phyloP scores from a whole-genome alignment of 2,113 vertebrate genomes.

The Xenopus borealis region DNA sequence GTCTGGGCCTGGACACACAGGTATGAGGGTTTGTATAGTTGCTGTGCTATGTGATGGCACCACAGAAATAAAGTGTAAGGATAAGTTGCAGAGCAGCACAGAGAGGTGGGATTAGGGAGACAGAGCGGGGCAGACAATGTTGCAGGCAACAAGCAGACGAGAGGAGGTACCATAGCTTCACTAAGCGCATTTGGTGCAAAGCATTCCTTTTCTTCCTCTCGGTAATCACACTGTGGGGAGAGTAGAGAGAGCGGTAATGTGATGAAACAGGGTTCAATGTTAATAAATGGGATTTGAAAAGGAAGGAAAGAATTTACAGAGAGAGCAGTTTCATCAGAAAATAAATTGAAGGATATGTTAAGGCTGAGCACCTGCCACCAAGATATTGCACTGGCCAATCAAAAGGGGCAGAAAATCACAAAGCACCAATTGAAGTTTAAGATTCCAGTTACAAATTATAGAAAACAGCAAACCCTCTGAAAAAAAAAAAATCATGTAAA shows the following conservation, averaged over 20 bases:
- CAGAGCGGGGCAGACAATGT: constrained; percentile 48
- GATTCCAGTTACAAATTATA: too few species aligned
- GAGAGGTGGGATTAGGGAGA: constrained; percentile 47
- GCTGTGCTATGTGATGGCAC: background rate
- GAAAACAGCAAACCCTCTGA: too few species aligned
- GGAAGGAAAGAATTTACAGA: constrained; percentile 38
- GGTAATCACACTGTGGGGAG: constrained; percentile 64
- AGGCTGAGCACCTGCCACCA: too few species aligned
- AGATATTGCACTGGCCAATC: too few species aligned
- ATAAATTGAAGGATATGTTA: too few species aligned
- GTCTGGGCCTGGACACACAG: too few species aligned
- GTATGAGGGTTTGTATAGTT: constrained; percentile 23
- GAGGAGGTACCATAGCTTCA: constrained; percentile 71
- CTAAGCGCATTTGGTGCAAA: constrained; percentile 71
- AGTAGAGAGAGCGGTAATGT: constrained; percentile 55
- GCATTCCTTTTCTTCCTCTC: constrained; percentile 73
- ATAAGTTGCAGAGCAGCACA: constrained; percentile 45
- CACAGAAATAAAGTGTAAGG: too few species aligned
- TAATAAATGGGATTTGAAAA: constrained; percentile 43
- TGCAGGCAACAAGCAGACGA: constrained; percentile 53
- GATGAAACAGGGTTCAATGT: constrained; percentile 38
- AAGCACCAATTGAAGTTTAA: too few species aligned
- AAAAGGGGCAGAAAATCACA: too few species aligned
- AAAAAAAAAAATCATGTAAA: too few species aligned
- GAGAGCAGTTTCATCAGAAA: too few species aligned